Conservation (phyloP, 2,888 invertebrate species). For the Tenthredo notha region DNA sequence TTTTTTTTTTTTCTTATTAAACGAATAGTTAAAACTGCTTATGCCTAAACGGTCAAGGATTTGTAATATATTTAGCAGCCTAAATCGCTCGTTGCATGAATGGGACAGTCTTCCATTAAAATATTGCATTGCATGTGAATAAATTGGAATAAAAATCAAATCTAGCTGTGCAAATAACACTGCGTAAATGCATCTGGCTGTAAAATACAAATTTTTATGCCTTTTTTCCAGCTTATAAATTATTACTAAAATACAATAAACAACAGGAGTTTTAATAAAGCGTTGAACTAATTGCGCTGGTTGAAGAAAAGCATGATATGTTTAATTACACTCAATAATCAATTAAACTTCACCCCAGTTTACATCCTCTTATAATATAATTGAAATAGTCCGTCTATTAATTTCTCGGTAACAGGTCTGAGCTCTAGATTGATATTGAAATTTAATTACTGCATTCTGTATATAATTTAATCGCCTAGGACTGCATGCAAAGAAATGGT, state of each 20-base stretch:
- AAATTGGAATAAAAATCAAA: neutral
- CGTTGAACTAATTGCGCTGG: neutral
- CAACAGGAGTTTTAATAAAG: neutral
- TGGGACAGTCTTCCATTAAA: constrained; percentile 46
- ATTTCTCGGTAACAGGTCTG: neutral
- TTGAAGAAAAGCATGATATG: neutral
- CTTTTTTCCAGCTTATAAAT: neutral
- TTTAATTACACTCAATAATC: neutral
- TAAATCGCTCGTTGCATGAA: constrained; percentile 70
- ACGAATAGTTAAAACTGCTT: neutral
- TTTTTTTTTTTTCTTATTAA: neutral
- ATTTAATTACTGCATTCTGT: neutral
- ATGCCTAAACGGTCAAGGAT: neutral
- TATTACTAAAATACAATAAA: neutral
- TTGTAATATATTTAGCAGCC: constrained; percentile 67
- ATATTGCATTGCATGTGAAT: constrained; percentile 21
- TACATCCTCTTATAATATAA: neutral
- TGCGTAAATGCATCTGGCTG: neutral
- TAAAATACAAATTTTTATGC: neutral
- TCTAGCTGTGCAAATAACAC: neutral
- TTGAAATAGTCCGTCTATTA: neutral
- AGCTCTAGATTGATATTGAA: neutral
- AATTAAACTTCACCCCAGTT: neutral
- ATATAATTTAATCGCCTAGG: neutral
- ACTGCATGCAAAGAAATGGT: neutral